phyloP scores from a whole-genome alignment of 2,888 invertebrate species.

The Volucella zonaria region DNA sequence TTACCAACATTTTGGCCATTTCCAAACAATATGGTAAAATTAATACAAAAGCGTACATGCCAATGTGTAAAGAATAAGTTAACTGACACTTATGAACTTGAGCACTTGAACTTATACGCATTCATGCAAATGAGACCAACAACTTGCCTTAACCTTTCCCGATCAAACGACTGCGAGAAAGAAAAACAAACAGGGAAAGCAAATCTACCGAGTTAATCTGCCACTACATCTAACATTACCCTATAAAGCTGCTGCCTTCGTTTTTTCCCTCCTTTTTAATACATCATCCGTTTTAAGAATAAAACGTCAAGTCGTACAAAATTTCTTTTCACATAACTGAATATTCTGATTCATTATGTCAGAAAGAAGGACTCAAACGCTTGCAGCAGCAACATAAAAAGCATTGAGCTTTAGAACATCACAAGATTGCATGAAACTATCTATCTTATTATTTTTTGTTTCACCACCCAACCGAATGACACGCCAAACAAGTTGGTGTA shows the following conservation, averaged over 20 bases:
- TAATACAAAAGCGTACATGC: no score
- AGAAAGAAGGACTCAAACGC: constrained; percentile 21
- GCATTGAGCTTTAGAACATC: constrained; percentile 42
- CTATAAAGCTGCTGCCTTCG: neutral
- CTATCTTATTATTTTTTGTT: constrained; percentile 15
- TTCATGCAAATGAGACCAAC: no score
- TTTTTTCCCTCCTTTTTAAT: constrained; percentile 19
- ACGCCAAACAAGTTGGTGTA: constrained; percentile 51
- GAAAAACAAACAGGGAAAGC: neutral
- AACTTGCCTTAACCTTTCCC: no score
- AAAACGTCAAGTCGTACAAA: neutral
- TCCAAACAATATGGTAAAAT: no score
- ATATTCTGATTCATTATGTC: constrained; percentile 48
- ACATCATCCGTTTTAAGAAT: constrained; percentile 48
- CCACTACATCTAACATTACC: constrained; percentile 10
- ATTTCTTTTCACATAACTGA: neutral
- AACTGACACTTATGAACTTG: no score
- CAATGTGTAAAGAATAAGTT: no score
- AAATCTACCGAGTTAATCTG: neutral
- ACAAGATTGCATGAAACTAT: constrained; percentile 38
- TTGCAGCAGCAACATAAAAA: constrained; percentile 41
- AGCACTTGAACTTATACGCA: no score
- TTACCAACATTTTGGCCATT: no score
- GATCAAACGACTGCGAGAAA: neutral
- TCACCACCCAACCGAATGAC: constrained; percentile 37